A percentile compares a stretch with the other conserved stretches of the same genome.
Conservation (phyloP, 2,888 invertebrate genomes). For the Ophioninae sp. region DNA sequence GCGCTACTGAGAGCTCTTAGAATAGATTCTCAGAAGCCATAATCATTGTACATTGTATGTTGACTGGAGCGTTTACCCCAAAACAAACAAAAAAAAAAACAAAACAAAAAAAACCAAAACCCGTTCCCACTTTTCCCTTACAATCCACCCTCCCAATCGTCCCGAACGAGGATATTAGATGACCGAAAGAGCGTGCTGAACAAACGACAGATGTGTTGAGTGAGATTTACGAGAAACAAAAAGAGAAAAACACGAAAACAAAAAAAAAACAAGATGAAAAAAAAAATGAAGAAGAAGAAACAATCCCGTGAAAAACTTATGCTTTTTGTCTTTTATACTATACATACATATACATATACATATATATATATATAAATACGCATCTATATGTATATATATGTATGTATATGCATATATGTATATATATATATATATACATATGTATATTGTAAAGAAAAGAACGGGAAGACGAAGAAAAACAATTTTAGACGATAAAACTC, state of each 20-base stretch:
- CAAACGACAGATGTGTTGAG: conserved; percentile 54
- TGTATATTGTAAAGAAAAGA: conserved; percentile 52
- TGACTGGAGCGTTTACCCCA: conserved; percentile 72
- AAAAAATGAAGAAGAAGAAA: conserved; percentile 8
- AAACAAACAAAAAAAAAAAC: too few species aligned
- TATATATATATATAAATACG: conserved; percentile 46
- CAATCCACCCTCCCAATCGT: conserved; percentile 30
- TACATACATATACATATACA: conserved; percentile 42
- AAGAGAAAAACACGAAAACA: conserved; percentile 50
- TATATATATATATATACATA: conserved; percentile 42
- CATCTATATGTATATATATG: conserved; percentile 42
- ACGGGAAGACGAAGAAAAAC: conserved; percentile 60
- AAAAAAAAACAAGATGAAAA: conserved; percentile 18
- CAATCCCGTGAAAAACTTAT: conserved; percentile 33
- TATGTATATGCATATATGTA: conserved; percentile 42
- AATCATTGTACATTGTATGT: conserved; percentile 80
- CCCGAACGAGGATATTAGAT: conserved; percentile 52
- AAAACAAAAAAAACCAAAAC: background rate
- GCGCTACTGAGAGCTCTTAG: conserved; percentile 68
- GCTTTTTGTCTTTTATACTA: conserved; percentile 57
- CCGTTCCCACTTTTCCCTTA: conserved; percentile 17
- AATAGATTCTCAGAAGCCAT: conserved; percentile 71
- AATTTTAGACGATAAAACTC: conserved; percentile 57
- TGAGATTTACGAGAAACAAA: conserved; percentile 56
- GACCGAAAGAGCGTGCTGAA: conserved; percentile 51